These are phyloP conservation scores for Enteromius mattozi DNA, from an alignment of 2,797 vertebrate species.

Conservation along the genomic window DNA sequence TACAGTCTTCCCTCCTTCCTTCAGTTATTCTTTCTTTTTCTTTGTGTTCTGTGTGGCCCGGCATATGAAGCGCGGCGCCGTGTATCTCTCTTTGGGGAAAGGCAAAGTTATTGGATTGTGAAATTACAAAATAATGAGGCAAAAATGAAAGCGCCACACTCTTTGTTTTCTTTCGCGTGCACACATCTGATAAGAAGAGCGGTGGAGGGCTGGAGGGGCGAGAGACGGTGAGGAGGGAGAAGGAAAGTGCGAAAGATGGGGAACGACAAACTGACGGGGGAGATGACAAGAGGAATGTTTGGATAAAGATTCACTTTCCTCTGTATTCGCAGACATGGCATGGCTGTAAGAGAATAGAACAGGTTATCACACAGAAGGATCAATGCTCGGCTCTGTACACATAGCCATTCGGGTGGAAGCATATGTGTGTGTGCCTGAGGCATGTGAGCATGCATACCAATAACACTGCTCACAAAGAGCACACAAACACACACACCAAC, in stretches of 20 bases:
- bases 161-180: slow-evolving; percentile 54
- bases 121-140: slow-evolving; percentile 66
- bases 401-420: slow-evolving; percentile 30
- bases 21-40: slow-evolving; percentile 20
- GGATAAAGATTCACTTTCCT: slow-evolving; percentile 58
- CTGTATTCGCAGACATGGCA: slow-evolving; percentile 32
- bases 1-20: slow-evolving; percentile 22
- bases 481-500: slow-evolving; percentile 28
- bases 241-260: slow-evolving; percentile 20
- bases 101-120: slow-evolving; percentile 64
- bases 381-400: slow-evolving; percentile 32
- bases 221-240: slow-evolving; percentile 41
- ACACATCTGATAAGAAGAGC: slow-evolving; percentile 57
- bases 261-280: slow-evolving; percentile 26
- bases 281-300: slow-evolving; percentile 55
- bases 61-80: slow-evolving; percentile 14
- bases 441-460: slow-evolving; percentile 47
- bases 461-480: slow-evolving; percentile 26
- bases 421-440: slow-evolving; percentile 27
- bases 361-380: slow-evolving; percentile 51
- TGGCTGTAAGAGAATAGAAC: slow-evolving; percentile 34
- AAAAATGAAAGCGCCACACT: slow-evolving; percentile 59
- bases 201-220: slow-evolving; percentile 16
- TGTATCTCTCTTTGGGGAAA: slow-evolving; percentile 58
- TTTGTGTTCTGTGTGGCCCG: slow-evolving; percentile 24